A percentile compares a stretch with the other conserved stretches of the same genome.
Evolutionary conservation across 2,888 invertebrate species (phyloP).

Genomic region (Fragum fragum): DNA sequence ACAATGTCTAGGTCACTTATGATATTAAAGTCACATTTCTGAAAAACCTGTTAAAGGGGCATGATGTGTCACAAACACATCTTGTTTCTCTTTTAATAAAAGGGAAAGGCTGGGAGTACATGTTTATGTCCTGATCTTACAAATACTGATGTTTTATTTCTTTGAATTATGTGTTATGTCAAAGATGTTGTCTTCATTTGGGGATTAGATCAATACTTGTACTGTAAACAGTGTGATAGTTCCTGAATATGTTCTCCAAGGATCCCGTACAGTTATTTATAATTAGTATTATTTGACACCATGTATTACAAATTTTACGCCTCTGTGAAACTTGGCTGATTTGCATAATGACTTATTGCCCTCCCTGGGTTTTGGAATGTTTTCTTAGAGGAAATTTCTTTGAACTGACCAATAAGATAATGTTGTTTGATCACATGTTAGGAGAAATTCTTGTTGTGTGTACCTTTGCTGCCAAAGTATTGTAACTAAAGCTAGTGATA

Average conservation of each 20-base stretch:
- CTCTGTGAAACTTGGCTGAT: not conserved
- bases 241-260: not conserved
- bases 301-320: conserved; percentile 1
- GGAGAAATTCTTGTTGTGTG: not conserved
- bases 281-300: conserved; percentile 1
- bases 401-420: not conserved
- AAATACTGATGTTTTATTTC: not conserved
- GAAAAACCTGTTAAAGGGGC: too few relatives aligned
- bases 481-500: too few relatives aligned
- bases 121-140: not conserved
- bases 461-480: too few relatives aligned
- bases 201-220: not conserved
- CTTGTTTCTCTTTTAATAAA: too few relatives aligned
- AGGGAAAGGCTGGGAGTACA: too few relatives aligned
- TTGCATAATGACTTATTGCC: conserved; percentile 13
- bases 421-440: not conserved
- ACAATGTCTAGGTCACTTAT: too few relatives aligned
- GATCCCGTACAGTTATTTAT: conserved; percentile 4
- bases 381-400: not conserved
- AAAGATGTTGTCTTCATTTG: not conserved
- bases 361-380: not conserved
- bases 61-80: too few relatives aligned
- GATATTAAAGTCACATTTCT: too few relatives aligned
- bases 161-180: conserved; percentile 2
- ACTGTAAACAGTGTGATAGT: not conserved